phyloP scores from a whole-genome alignment of 2,797 vertebrate species.

The Galago senegalensis region DNA sequence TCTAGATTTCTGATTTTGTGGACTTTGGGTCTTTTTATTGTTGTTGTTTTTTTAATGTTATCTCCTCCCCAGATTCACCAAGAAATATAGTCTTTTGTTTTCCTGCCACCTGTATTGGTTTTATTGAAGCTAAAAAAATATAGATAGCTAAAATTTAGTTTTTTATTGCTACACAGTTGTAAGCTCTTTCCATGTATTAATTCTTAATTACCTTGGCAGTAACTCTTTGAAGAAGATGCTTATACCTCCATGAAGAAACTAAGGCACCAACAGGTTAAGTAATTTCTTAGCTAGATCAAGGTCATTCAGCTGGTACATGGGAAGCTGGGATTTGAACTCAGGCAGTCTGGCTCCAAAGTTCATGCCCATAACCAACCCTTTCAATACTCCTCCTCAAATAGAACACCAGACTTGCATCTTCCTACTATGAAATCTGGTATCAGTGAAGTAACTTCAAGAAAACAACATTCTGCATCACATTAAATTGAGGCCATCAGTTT shows the following conservation, averaged over 20 bases:
- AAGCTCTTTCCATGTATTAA: not conserved
- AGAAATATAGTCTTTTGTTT: not conserved
- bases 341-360: not conserved
- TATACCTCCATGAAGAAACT: not conserved
- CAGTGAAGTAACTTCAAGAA: not conserved
- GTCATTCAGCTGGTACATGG: not conserved
- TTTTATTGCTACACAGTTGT: not conserved
- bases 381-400: not conserved
- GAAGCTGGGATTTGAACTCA: not conserved
- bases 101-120: not conserved
- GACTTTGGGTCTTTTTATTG: not conserved
- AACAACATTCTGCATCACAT: not conserved
- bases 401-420: not conserved
- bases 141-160: not conserved
- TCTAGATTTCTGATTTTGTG: not conserved
- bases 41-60: not conserved
- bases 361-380: not conserved
- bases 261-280: not conserved
- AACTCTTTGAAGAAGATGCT: not conserved
- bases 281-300: not conserved
- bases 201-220: not conserved
- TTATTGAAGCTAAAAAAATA: slow-evolving; percentile 20
- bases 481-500: not conserved
- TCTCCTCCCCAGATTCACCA: not conserved
- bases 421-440: not conserved